Base-by-base conservation (phyloP, 2,888 invertebrate genomes). In the Neoascia interrupta region DNA sequence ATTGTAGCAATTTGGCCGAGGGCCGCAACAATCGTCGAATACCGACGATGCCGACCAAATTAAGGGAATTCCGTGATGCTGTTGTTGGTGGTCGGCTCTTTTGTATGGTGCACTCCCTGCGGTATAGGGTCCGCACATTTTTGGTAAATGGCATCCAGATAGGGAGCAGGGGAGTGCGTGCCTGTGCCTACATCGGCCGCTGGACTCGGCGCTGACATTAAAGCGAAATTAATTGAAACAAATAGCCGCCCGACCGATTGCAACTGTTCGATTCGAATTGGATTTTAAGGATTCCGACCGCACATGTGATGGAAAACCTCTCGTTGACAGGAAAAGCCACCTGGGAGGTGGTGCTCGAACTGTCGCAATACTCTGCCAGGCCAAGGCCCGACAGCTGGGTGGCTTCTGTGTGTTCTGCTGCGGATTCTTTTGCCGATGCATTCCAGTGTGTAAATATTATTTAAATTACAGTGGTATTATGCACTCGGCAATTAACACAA, bases 221-320 rank as follows among this genome's bases (percentile, higher is more conserved):
- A 76, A 76, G 64, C 64, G 64, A 66, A 76, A 66, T 72, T 76
- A 76, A 76, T 76, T 76, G 76, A 76, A 76, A 76, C 76, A 76
- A 76, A 76, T 72, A 76, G 72, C 72, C 58, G 49, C n/a, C 2
- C 64, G 37, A 34, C 34, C 39, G 56, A 58, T 34, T 56, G 68
- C 21, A 39, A 72, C 70, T 72, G 76, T 76, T 76, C 76, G 72
- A 76, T 72, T 72, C 49, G 64, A 72, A 66, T 76, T 72, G 76
- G 72, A 72, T 76, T 76, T 66, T 56, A 72, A 72, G 64, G 76
- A 72, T 76, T 76, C 58, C 53, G 26, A 76, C 72, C 76, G 54
- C 72, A 72, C 61, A 54, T 74, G 53, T 64, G 53, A 70, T 70
- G 58, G 53, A 64, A 70, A 58, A 64, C 47, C 72, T 64, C 45